phyloP scores from a whole-genome alignment of 2,113 vertebrate genomes.

The Pardalotus punctatus region DNA sequence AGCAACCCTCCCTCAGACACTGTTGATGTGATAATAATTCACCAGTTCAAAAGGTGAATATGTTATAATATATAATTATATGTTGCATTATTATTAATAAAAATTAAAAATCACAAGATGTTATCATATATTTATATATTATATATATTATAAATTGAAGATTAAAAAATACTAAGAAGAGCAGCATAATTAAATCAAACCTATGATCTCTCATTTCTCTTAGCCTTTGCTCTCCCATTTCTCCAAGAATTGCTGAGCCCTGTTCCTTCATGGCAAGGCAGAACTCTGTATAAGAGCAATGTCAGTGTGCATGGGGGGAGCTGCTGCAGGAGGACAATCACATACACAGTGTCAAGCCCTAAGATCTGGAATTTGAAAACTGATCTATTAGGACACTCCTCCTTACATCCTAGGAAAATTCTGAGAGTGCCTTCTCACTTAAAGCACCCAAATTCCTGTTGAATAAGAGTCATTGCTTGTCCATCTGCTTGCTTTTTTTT shows the following conservation, averaged over 20 bases:
- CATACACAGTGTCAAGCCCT: background rate
- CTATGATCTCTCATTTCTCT: background rate
- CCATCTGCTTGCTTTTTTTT: slow-evolving; percentile 62
- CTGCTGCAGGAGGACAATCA: background rate
- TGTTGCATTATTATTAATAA: background rate
- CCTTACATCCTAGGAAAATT: background rate
- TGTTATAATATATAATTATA: background rate
- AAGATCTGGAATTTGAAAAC: background rate
- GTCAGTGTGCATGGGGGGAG: rapidly evolving
- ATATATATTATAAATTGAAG: background rate
- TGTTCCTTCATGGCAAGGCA: background rate
- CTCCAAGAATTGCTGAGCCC: background rate
- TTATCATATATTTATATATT: background rate
- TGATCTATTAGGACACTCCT: background rate
- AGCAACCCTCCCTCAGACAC: background rate
- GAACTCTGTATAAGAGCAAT: background rate
- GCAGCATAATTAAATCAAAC: background rate
- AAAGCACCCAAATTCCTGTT: background rate
- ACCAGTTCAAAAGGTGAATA: background rate
- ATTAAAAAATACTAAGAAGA: background rate
- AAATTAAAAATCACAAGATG: background rate
- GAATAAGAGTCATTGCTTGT: slow-evolving; percentile 29
- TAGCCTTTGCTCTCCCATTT: background rate
- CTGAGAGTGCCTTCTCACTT: slow-evolving; percentile 4
- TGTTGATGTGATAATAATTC: background rate